phyloP scores from a whole-genome alignment of 1,140 invertebrate species.

The Drosophila tristis region DNA sequence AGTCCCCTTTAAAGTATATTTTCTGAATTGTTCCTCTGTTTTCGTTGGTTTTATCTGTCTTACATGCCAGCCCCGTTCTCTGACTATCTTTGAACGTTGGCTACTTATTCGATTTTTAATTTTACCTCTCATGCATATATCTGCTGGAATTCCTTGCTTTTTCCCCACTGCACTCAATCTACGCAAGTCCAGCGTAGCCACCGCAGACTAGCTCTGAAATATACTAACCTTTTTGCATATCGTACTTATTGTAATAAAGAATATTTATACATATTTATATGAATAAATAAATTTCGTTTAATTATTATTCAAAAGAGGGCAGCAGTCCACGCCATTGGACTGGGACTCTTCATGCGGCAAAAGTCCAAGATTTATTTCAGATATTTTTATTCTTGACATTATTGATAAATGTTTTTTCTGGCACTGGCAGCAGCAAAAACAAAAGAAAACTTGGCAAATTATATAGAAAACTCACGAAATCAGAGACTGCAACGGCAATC shows the following conservation, averaged over 20 bases:
- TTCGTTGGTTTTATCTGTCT: too few relatives aligned
- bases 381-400: conserved; percentile 68
- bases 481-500: conserved; percentile 37
- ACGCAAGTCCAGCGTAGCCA: conserved; percentile 2
- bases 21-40: too few relatives aligned
- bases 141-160: conserved; percentile 6
- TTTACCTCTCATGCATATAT: too few relatives aligned
- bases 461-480: conserved; percentile 74
- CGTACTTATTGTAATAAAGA: conserved; percentile 10
- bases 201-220: conserved; percentile 9
- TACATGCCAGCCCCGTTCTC: too few relatives aligned
- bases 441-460: conserved; percentile 50
- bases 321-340: conserved; percentile 13
- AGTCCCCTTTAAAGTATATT: too few relatives aligned
- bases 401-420: conserved; percentile 70
- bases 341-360: conserved; percentile 33
- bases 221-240: conserved; percentile 6
- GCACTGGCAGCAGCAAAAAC: conserved; percentile 25
- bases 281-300: conserved; percentile 44
- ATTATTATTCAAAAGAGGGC: conserved; percentile 33
- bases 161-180: conserved; percentile 16
- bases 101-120: too few relatives aligned
- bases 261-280: conserved; percentile 30
- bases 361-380: conserved; percentile 45
- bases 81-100: too few relatives aligned